Percentiles rank a stretch among this genome's conserved stretches.
phyloP scores from a whole-genome alignment of 2,888 invertebrate genomes.

The Gibbula magus region DNA sequence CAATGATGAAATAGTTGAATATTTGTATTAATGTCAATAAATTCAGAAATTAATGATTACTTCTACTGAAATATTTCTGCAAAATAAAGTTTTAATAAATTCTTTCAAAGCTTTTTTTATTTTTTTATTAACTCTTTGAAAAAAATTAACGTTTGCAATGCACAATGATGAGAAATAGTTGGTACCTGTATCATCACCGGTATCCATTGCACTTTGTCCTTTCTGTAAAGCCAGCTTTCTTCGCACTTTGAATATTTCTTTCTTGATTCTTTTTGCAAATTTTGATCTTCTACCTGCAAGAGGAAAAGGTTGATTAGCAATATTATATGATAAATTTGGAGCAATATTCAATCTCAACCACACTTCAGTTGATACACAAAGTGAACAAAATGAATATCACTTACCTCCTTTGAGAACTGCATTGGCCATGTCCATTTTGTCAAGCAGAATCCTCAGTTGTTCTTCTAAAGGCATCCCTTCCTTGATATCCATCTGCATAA shows the following conservation, averaged over 20 bases:
- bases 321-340: not conserved
- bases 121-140: too few relatives aligned
- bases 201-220: constrained; percentile 58
- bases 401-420: constrained; percentile 47
- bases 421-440: constrained; percentile 81
- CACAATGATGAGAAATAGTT: too few relatives aligned
- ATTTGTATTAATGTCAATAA: too few relatives aligned
- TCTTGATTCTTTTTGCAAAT: constrained; percentile 71
- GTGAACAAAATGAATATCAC: not conserved
- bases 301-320: not conserved
- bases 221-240: constrained; percentile 71
- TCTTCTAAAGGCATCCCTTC: constrained; percentile 73
- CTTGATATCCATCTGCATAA: constrained; percentile 68
- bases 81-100: too few relatives aligned
- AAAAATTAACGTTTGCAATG: too few relatives aligned
- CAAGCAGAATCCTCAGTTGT: constrained; percentile 79
- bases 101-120: too few relatives aligned
- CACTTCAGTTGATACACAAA: not conserved
- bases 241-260: constrained; percentile 78
- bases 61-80: too few relatives aligned
- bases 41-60: too few relatives aligned
- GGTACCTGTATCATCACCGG: constrained; percentile 38
- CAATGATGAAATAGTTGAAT: too few relatives aligned
- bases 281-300: constrained; percentile 65
- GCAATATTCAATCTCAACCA: not conserved